Evolutionary conservation across 2,113 vertebrate genomes (phyloP), one percentile per base, ranked within the genome.

Genomic region (Sinocyclocheilus anshuiensis): DNA sequence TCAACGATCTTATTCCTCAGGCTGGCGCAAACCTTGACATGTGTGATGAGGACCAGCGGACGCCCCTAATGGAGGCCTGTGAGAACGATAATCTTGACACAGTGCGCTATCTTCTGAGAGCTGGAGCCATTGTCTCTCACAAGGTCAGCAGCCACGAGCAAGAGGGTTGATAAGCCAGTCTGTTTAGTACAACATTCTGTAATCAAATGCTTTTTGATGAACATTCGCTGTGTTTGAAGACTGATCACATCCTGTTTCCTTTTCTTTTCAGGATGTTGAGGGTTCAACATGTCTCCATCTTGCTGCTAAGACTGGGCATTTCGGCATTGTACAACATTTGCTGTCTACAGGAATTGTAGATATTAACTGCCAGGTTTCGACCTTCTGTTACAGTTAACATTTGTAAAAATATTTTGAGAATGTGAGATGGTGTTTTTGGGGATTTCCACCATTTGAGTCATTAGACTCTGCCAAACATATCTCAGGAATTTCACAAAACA

Each of bases 71-170:
- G 98, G 98, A 99, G 77, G 97, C 98, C 22, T 97, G 97, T 42
- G 98, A 99, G 92, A 99, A 98, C 94, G 98, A 98, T 94, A 96
- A 99, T 87, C 92, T 99, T 93, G 97, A 99, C 5, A 96, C 97
- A 16, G 97, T 97, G 84, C 93, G 96, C 89, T 99, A 99, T 92
- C 96, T 99, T 89, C 96, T 99, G 89, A 96, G 97, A 93, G 98
- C 98, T 1, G 98, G 98, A 90, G 98, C 98, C 39, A 96, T 96
- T 0, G 94, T 96, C 83, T 96, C 94, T 53, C 97, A 98, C 36
- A 99, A 97, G 97, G 98, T 99, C 48, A 29, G 67, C 48, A 33
- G 12, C 72, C 42, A 24, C 6, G n/a, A 26, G 42, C 22, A n/a
- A n/a, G 39, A 24, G n/a, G 12, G 22, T 26, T 48, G 72, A 76